Conservation (phyloP, 2,888 invertebrate species). For the Agriopis marginaria region DNA sequence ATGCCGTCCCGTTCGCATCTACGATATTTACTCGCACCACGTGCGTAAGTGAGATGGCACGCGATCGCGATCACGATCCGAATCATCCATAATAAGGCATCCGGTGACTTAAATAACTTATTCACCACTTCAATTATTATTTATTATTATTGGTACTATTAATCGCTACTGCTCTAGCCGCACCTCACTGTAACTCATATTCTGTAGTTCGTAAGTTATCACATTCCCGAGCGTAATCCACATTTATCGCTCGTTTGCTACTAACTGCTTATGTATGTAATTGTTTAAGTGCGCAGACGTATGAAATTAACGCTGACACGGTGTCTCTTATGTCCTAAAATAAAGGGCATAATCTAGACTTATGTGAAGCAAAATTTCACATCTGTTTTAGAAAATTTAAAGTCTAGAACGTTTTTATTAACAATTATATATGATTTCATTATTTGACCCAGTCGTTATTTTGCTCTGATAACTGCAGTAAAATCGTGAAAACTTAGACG, state of each 20-base stretch:
- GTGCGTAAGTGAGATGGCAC: too few relatives aligned
- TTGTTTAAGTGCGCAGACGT: constrained; percentile 38
- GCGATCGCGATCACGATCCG: too few relatives aligned
- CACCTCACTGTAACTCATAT: constrained; percentile 16
- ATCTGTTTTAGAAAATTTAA: not conserved
- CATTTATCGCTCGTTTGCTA: constrained; percentile 28
- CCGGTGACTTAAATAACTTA: too few relatives aligned
- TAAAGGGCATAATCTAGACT: constrained; percentile 15
- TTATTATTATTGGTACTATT: not conserved
- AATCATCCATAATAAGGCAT: too few relatives aligned
- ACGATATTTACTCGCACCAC: too few relatives aligned
- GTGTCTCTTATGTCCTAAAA: constrained; percentile 22
- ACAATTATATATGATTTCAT: constrained; percentile 3
- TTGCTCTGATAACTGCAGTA: too few relatives aligned
- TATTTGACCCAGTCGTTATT: too few relatives aligned
- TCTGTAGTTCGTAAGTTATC: constrained; percentile 35
- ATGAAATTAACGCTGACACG: constrained; percentile 25
- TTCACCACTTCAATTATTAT: not conserved
- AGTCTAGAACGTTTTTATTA: not conserved
- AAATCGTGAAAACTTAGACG: too few relatives aligned
- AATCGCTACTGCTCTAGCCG: constrained; percentile 9
- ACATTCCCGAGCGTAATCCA: constrained; percentile 32
- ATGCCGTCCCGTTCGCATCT: too few relatives aligned
- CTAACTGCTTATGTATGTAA: constrained; percentile 34
- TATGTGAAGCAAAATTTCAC: not conserved